phyloP scores from a whole-genome alignment of 2,888 invertebrate genomes.

The Spodoptera littoralis region DNA sequence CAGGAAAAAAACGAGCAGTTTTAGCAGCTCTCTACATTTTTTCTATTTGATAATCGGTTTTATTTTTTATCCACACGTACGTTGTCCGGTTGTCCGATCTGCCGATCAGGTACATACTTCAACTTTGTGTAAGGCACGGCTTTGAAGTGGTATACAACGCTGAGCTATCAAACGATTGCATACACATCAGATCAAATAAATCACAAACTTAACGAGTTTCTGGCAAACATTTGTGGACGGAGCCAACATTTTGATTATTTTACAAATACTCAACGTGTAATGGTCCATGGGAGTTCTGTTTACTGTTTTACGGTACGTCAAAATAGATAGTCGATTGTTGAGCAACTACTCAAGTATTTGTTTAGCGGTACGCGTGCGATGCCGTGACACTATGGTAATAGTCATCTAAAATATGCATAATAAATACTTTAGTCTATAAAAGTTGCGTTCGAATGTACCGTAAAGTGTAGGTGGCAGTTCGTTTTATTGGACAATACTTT shows the following conservation, averaged over 20 bases:
- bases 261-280: constrained; percentile 84
- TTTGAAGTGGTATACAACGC: constrained; percentile 74
- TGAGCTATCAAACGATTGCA: constrained; percentile 77
- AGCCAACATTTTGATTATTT: constrained; percentile 80
- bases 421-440: constrained; percentile 75
- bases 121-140: constrained; percentile 56
- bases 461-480: constrained; percentile 57
- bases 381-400: constrained; percentile 71
- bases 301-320: constrained; percentile 78
- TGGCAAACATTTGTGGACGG: constrained; percentile 80
- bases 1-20: constrained; percentile 12
- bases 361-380: constrained; percentile 72
- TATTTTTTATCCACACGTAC: constrained; percentile 42
- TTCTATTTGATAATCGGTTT: constrained; percentile 41
- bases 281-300: constrained; percentile 81
- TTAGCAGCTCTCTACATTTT: constrained; percentile 21
- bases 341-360: constrained; percentile 76
- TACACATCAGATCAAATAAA: constrained; percentile 81
- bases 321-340: constrained; percentile 73
- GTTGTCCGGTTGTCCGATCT: constrained; percentile 48
- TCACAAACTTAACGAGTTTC: constrained; percentile 81
- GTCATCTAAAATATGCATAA: constrained; percentile 76
- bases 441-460: constrained; percentile 65
- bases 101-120: constrained; percentile 42
- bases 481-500: constrained; percentile 64